Evolutionary conservation across 2,888 invertebrate genomes (phyloP).

Genomic region (Pyrrhosoma nymphula): DNA sequence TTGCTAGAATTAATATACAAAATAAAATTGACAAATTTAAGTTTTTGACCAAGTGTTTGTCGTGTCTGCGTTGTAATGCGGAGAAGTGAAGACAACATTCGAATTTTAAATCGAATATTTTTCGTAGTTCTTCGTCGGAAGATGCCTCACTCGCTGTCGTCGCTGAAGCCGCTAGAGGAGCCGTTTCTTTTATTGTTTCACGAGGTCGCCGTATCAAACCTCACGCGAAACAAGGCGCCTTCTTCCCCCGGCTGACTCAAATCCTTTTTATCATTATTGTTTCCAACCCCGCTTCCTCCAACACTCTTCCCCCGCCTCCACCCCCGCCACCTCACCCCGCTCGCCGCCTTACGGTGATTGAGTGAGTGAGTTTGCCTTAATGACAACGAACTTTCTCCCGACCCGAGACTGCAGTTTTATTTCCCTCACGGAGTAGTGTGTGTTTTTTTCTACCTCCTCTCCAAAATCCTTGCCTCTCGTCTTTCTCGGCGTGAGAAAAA

Average conservation of each 20-base stretch:
- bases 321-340: background rate
- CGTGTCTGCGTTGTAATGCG: too few relatives aligned
- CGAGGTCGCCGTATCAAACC: too few relatives aligned
- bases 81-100: too few relatives aligned
- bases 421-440: background rate
- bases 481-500: background rate
- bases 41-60: too few relatives aligned
- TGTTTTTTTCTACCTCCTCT: background rate
- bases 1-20: too few relatives aligned
- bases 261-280: background rate
- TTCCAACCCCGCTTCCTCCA: background rate
- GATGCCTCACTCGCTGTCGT: too few relatives aligned
- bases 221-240: background rate
- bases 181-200: too few relatives aligned
- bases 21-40: too few relatives aligned
- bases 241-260: background rate
- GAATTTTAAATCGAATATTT: too few relatives aligned
- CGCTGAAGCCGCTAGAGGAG: too few relatives aligned
- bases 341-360: background rate
- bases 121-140: too few relatives aligned
- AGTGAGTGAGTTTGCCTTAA: conserved; percentile 53
- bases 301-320: background rate
- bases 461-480: conserved; percentile 1
- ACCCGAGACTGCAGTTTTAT: background rate
- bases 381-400: conserved; percentile 55